phyloP scores from a whole-genome alignment of 2,888 invertebrate species.

The Ormyrus nitidulus region DNA sequence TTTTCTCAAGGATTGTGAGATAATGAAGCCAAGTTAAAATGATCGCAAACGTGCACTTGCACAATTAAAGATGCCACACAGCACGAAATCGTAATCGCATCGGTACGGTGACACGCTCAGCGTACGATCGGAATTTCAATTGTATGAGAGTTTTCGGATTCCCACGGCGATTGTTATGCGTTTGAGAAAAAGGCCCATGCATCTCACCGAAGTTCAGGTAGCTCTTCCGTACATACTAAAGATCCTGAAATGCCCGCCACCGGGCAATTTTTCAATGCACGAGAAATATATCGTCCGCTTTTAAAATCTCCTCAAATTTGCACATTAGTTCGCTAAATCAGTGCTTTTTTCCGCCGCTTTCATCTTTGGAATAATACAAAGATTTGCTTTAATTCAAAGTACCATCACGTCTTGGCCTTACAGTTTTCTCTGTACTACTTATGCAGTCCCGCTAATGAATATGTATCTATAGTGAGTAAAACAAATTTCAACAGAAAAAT shows the following conservation, averaged over 20 bases:
- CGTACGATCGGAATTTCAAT: constrained; percentile 51
- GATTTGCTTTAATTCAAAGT: constrained; percentile 23
- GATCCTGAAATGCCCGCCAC: constrained; percentile 18
- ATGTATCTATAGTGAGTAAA: neutral
- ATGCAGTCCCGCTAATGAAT: constrained; percentile 19
- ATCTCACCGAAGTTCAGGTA: neutral
- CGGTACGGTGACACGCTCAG: constrained; percentile 8
- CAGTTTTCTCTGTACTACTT: constrained; percentile 2
- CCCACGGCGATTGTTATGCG: constrained; percentile 46
- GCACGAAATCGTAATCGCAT: constrained; percentile 31
- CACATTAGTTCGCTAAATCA: constrained; percentile 38
- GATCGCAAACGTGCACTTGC: neutral
- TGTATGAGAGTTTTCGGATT: constrained; percentile 44
- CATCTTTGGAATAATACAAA: constrained; percentile 8
- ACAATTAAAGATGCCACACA: constrained; percentile 21
- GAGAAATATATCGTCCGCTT: neutral
- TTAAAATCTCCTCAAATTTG: constrained; percentile 36
- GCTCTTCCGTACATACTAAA: constrained; percentile 50
- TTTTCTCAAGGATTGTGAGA: too few relatives aligned
- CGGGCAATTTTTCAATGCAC: constrained; percentile 31
- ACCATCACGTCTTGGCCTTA: constrained; percentile 30
- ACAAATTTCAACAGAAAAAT: too few relatives aligned
- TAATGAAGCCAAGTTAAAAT: too few relatives aligned
- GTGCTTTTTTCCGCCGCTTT: neutral
- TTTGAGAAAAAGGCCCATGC: constrained; percentile 9